phyloP scores from a whole-genome alignment of 2,113 vertebrate genomes.

The Maccullochella peelii region DNA sequence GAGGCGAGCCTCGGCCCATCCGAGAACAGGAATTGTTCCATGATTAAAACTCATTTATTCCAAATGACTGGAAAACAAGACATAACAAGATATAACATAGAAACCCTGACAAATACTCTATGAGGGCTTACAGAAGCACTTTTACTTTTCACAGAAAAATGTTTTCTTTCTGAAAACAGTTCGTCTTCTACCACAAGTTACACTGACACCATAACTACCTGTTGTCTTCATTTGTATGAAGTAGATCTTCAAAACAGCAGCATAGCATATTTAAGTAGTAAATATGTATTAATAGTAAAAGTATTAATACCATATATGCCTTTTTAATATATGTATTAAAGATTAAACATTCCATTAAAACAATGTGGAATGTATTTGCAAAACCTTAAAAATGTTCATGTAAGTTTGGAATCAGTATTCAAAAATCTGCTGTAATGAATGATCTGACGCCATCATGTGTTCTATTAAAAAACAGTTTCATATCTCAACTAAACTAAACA shows the following conservation, averaged over 20 bases:
- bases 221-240: not conserved
- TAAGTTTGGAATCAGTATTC: too few species aligned
- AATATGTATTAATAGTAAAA: too few species aligned
- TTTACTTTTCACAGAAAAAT: not conserved
- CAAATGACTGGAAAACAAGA: constrained; percentile 53
- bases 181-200: not conserved
- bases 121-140: not conserved
- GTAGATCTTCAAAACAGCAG: not conserved
- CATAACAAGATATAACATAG: constrained; percentile 28
- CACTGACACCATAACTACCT: not conserved
- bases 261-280: not conserved
- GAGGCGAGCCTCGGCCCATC: constrained; percentile 50
- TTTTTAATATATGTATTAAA: not conserved
- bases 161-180: not conserved
- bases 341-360: too few species aligned
- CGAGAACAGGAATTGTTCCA: constrained; percentile 54
- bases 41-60: constrained; percentile 53
- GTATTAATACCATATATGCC: not conserved
- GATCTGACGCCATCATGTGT: too few species aligned
- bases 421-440: too few species aligned
- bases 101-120: not conserved
- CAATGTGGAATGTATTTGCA: too few species aligned
- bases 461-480: too few species aligned
- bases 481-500: too few species aligned
- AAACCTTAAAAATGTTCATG: too few species aligned